Evolutionary conservation across 2,888 invertebrate species (phyloP).

Genomic region (Diogma glabrata): DNA sequence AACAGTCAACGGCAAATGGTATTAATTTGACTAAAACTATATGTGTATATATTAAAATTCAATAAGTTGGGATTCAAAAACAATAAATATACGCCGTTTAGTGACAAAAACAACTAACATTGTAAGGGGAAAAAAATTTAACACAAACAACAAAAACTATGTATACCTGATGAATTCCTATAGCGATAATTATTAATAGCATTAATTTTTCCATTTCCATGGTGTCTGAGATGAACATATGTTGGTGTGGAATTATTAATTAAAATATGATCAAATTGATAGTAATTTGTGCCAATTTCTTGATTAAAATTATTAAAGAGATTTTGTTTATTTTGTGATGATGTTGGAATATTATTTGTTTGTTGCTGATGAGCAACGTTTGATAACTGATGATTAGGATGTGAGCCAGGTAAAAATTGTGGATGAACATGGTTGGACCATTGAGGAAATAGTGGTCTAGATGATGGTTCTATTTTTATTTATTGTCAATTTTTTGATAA

Average conservation of each 20-base stretch:
- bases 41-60: too few species aligned
- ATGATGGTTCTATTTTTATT: slow-evolving; percentile 30
- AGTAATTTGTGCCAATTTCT: slow-evolving; percentile 9
- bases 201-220: slow-evolving; percentile 8
- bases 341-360: slow-evolving; percentile 21
- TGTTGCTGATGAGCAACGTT: slow-evolving; percentile 40
- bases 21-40: too few species aligned
- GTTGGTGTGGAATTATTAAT: slow-evolving; percentile 7
- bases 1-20: too few species aligned
- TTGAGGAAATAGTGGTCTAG: slow-evolving; percentile 80
- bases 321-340: slow-evolving; percentile 26
- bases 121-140: neutral
- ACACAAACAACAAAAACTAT: neutral
- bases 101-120: neutral
- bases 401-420: slow-evolving; percentile 85
- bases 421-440: slow-evolving; percentile 93
- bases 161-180: slow-evolving; percentile 28
- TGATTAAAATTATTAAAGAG: slow-evolving; percentile 15
- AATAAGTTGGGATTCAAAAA: too few species aligned
- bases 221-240: slow-evolving; percentile 8
- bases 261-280: slow-evolving; percentile 8
- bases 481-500: slow-evolving; percentile 10
- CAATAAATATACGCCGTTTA: too few species aligned
- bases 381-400: slow-evolving; percentile 52
- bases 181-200: slow-evolving; percentile 33